Evolutionary conservation across 1,140 invertebrate species (phyloP).

Genomic region (Prorops nasuta): DNA sequence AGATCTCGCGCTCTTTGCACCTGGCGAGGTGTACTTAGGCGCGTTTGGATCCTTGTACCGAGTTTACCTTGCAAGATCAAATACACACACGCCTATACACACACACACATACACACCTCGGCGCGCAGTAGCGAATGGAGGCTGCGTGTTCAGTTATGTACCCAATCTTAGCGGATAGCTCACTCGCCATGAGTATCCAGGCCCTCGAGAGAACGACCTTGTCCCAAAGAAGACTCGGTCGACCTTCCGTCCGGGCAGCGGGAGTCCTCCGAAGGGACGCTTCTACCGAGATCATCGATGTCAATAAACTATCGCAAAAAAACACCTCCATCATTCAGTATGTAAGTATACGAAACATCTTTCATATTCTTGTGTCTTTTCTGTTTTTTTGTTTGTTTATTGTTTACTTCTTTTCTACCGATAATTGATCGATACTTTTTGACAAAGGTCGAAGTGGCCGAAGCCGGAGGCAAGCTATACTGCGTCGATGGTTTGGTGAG

Average conservation of each 20-base stretch:
- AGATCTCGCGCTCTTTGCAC: too few relatives aligned
- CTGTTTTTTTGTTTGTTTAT: too few relatives aligned
- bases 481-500: constrained; percentile 21
- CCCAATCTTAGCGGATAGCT: constrained; percentile 18
- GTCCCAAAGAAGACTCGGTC: not conserved
- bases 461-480: constrained; percentile 23
- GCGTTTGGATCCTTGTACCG: too few relatives aligned
- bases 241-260: constrained; percentile 30
- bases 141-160: constrained; percentile 14
- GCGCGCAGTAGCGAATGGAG: too few relatives aligned
- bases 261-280: constrained; percentile 20
- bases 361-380: too few relatives aligned
- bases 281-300: constrained; percentile 32
- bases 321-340: constrained; percentile 20
- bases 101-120: too few relatives aligned
- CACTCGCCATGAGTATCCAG: constrained; percentile 22
- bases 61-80: too few relatives aligned
- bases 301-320: constrained; percentile 23
- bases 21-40: too few relatives aligned
- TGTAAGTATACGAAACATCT: constrained; percentile 25
- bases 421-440: too few relatives aligned
- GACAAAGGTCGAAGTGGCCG: constrained; percentile 34
- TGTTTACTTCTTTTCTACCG: too few relatives aligned
- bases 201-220: constrained; percentile 7
- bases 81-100: too few relatives aligned